Conservation (phyloP, 2,113 vertebrate genomes). For the Elachura formosa region DNA sequence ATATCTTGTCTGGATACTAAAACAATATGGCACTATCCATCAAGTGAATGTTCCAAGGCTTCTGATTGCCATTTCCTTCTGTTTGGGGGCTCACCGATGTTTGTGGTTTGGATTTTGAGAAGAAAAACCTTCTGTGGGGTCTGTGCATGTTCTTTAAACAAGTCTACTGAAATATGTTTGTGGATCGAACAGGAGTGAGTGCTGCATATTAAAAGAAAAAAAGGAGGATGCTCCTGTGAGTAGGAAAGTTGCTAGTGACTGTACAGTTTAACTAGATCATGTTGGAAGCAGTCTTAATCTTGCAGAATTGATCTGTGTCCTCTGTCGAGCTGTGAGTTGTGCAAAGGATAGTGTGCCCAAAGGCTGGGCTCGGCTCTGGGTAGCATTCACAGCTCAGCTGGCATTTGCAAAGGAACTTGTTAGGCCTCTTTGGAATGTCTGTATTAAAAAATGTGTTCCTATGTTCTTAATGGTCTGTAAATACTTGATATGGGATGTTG, state of each 20-base stretch:
- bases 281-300: not conserved
- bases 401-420: not conserved
- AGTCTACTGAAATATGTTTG: not conserved
- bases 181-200: not conserved
- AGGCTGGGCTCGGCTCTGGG: not conserved
- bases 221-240: not conserved
- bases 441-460: not conserved
- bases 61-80: not conserved
- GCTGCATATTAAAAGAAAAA: not conserved
- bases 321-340: not conserved
- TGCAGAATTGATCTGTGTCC: not conserved
- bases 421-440: not conserved
- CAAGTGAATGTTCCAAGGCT: not conserved
- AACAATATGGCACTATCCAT: not conserved
- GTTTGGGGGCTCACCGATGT: not conserved
- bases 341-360: not conserved
- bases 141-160: not conserved
- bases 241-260: not conserved
- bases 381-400: not conserved
- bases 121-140: fast-evolving
- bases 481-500: not conserved
- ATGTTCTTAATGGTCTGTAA: not conserved
- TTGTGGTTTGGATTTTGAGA: not conserved
- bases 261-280: not conserved
- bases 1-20: not conserved